These are phyloP conservation scores for Oenanthe melanoleuca DNA, from an alignment of 2,113 vertebrate genomes.

Conservation along the genomic window DNA sequence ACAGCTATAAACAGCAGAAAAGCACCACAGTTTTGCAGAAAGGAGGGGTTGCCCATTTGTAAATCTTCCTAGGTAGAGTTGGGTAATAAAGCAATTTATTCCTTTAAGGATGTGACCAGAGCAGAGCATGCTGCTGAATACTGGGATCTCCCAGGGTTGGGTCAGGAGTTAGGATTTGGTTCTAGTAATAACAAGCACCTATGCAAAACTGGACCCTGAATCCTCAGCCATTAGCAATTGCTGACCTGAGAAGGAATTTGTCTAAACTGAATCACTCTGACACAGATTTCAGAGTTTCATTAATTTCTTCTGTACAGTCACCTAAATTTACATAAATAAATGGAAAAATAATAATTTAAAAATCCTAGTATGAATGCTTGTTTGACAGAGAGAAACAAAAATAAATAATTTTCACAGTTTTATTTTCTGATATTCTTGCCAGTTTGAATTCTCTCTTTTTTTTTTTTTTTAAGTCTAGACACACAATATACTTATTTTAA, in stretches of 20 bases:
- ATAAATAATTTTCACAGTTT: constrained; percentile 4
- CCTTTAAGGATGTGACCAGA: background rate
- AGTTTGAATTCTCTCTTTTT: background rate
- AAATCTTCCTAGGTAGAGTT: background rate
- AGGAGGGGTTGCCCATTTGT: background rate
- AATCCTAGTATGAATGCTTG: background rate
- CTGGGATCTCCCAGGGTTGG: background rate
- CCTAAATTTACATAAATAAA: background rate
- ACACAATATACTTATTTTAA: background rate
- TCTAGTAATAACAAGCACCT: background rate
- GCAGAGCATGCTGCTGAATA: background rate
- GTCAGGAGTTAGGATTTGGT: background rate
- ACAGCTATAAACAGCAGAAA: background rate
- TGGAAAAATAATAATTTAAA: background rate
- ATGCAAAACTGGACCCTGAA: background rate
- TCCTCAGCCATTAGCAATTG: background rate
- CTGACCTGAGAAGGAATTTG: background rate
- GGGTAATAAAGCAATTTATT: background rate
- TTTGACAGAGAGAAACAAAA: constrained; percentile 32
- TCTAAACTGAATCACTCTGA: background rate
- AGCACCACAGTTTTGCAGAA: background rate
- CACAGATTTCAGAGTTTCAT: background rate
- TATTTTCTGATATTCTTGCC: constrained; percentile 53
- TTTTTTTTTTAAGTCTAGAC: background rate
- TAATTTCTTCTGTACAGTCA: background rate